Conservation (phyloP, 2,797 vertebrate genomes). For the Monodelphis domestica region DNA sequence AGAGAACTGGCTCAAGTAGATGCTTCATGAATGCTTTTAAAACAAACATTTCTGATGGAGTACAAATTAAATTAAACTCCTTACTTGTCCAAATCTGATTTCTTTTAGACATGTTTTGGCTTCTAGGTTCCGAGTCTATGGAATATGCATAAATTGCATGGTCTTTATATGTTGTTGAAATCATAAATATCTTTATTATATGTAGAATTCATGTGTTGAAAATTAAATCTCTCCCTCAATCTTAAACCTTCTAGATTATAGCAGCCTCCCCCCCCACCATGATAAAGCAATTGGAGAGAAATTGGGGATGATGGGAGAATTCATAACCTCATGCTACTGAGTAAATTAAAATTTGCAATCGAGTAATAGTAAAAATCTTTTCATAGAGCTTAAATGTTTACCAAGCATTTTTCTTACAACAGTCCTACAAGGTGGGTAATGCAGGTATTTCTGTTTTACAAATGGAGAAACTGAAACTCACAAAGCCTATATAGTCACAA, state of each 20-base stretch:
- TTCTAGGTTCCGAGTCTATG: slow-evolving; percentile 31
- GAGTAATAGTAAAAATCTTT: neutral
- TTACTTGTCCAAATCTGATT: neutral
- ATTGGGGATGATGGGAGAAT: neutral
- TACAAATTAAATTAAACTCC: slow-evolving; percentile 2
- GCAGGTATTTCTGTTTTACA: neutral
- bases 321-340: neutral
- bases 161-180: slow-evolving; percentile 64
- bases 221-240: slow-evolving; percentile 53
- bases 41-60: neutral
- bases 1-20: neutral
- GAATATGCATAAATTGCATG: slow-evolving; percentile 58
- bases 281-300: slow-evolving; percentile 29
- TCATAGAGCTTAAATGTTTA: neutral
- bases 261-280: neutral
- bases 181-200: slow-evolving; percentile 38
- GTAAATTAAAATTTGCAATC: neutral
- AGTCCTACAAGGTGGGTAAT: neutral
- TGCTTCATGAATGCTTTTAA: slow-evolving; percentile 16
- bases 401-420: neutral
- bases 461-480: neutral
- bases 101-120: slow-evolving; percentile 41
- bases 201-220: slow-evolving; percentile 8
- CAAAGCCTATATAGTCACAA: neutral
- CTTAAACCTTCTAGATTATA: slow-evolving; percentile 41